Conservation (phyloP, 2,113 vertebrate species). For the Collichthys lucidus region DNA sequence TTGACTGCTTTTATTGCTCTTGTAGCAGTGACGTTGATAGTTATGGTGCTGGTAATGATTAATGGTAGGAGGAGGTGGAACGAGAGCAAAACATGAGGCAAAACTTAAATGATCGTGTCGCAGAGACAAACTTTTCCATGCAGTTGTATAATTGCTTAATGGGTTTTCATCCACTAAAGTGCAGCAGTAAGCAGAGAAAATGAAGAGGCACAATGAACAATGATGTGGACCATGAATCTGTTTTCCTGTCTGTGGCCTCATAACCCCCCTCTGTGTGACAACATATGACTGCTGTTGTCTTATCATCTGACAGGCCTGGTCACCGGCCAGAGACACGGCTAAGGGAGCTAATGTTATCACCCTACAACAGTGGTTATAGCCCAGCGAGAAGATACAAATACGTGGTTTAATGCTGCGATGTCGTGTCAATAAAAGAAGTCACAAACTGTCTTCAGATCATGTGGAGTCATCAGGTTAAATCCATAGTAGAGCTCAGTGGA, state of each 20-base stretch:
- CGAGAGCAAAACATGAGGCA: neutral
- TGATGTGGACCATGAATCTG: conserved; percentile 67
- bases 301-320: conserved; percentile 75
- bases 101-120: conserved; percentile 1
- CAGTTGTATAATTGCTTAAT: conserved; percentile 45
- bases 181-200: conserved; percentile 68
- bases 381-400: conserved; percentile 19
- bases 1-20: conserved; percentile 1
- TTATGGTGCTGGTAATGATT: neutral
- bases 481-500: neutral
- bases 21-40: neutral
- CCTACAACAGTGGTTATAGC: conserved; percentile 27
- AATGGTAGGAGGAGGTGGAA: neutral
- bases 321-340: conserved; percentile 54
- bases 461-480: conserved; percentile 25
- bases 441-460: neutral
- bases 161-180: conserved; percentile 55
- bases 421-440: neutral
- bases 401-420: neutral
- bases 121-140: conserved; percentile 43
- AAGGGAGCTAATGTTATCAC: conserved; percentile 37
- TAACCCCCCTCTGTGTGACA: conserved; percentile 54
- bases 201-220: conserved; percentile 71
- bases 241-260: conserved; percentile 68
- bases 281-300: conserved; percentile 75